Base-by-base conservation (phyloP, 2,888 invertebrate species). In the Elegia similella region DNA sequence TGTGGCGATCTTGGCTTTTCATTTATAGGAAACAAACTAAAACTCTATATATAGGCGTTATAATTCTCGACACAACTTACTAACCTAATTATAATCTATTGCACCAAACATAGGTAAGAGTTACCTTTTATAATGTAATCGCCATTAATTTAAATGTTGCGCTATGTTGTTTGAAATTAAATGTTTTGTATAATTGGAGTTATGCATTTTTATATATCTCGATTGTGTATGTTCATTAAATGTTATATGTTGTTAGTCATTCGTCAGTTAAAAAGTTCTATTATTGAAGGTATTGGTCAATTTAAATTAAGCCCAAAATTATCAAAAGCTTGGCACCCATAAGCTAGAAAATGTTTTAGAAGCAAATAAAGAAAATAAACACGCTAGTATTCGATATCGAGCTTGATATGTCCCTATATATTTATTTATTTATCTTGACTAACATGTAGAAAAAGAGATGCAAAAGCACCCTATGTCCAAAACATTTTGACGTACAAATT, bases 181-280 rank as follows among this genome's bases (percentile, higher is more conserved):
- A 60, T 59, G 63, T 69, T 69, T 67, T 65, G 55, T 71, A 72
- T 67, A 52, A 65, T 70, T 72, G 65, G 62, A 66, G 59, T 65
- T 69, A 65, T 72, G 72, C 75, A 74, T 75, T 73, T 73, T 66
- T 65, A 57, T 56, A 59, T 47, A 42, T 48, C 42, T 34, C 66
- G 68, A 73, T 66, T 60, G 62, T 64, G 63, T 61, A 60, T 55
- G 63, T 72, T 63, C 62, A 63, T 65, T 62, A 66, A 69, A 67
- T 63, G 65, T 60, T 67, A 68, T 70, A 66, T 65, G 64, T 65
- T 38, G 59, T 61, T 61, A 52, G 52, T 43, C 34, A 38, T 12
- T 52, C 12, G 52, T 43, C 30, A 55, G 34, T 44, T 10, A 7
- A 55, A 44, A 54, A 34, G 16, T 62, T 61, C 61, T 59, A 56